Conservation (phyloP, 1,140 invertebrate species). For the Zaprionus inermis region DNA sequence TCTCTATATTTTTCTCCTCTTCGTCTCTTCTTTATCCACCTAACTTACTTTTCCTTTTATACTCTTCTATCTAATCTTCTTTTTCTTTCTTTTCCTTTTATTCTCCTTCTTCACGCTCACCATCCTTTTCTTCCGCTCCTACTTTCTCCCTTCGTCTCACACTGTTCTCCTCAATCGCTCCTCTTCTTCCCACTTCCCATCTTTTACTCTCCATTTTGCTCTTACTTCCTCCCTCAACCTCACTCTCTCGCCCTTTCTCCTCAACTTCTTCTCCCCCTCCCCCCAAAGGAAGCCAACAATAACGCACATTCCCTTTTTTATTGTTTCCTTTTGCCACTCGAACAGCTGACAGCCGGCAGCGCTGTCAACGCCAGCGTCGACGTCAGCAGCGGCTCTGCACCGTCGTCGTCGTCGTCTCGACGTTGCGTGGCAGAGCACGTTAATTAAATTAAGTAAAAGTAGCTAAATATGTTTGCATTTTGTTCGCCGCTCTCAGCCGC, state of each 20-base stretch:
- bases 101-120: background rate
- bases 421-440: conserved; percentile 65
- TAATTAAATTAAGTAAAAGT: conserved; percentile 83
- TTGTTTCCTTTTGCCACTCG: conserved; percentile 69
- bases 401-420: background rate
- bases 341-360: conserved; percentile 72
- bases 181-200: conserved; percentile 10
- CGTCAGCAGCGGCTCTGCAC: no score
- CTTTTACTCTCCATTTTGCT: conserved; percentile 18
- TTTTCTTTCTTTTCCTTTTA: background rate
- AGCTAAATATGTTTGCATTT: conserved; percentile 76
- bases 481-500: conserved; percentile 13
- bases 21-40: background rate
- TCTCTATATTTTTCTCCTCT: background rate
- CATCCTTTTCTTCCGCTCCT: background rate
- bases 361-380: conserved; percentile 2
- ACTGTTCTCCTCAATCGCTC: conserved; percentile 33
- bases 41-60: background rate
- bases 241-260: background rate
- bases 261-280: conserved; percentile 30
- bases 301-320: conserved; percentile 73
- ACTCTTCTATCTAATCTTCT: background rate
- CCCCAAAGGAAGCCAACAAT: conserved; percentile 77
- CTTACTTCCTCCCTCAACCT: background rate
- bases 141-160: conserved; percentile 3